phyloP scores from a whole-genome alignment of 2,888 invertebrate species.

The Drosophila melanosoma region DNA sequence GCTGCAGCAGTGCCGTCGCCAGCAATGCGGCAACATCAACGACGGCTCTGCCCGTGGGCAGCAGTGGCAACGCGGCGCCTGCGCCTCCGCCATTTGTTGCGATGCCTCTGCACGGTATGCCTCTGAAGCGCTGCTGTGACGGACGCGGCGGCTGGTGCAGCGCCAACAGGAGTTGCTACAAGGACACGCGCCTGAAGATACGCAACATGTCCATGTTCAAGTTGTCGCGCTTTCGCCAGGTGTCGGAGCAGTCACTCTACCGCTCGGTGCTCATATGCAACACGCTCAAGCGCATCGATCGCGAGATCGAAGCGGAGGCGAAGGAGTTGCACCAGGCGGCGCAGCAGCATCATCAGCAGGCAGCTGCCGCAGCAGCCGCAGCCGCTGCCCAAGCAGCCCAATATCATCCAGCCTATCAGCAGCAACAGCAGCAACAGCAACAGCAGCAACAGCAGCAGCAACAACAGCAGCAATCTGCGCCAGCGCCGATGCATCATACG shows the following conservation, averaged over 20 bases:
- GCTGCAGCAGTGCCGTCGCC: conserved; percentile 87
- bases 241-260: conserved; percentile 94
- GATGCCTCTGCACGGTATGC: conserved; percentile 77
- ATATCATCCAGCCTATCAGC: conserved; percentile 77
- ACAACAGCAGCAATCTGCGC: conserved; percentile 68
- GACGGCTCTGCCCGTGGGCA: conserved; percentile 31
- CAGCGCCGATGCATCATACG: conserved; percentile 60
- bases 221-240: conserved; percentile 93
- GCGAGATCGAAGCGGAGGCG: conserved; percentile 92
- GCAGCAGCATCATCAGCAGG: conserved; percentile 80
- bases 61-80: conserved; percentile 25
- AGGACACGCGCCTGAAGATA: conserved; percentile 94
- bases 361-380: conserved; percentile 68
- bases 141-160: conserved; percentile 89
- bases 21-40: conserved; percentile 46
- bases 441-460: conserved; percentile 62
- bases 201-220: conserved; percentile 97
- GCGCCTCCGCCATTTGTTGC: conserved; percentile 50
- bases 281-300: conserved; percentile 94
- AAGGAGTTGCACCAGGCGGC: conserved; percentile 85
- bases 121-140: conserved; percentile 88
- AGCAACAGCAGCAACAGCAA: conserved; percentile 75
- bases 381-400: conserved; percentile 74
- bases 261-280: conserved; percentile 97
- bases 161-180: conserved; percentile 91